Percentiles rank a stretch among this genome's conserved stretches.
Conservation (phyloP, 2,113 vertebrate genomes). For the Meles meles region DNA sequence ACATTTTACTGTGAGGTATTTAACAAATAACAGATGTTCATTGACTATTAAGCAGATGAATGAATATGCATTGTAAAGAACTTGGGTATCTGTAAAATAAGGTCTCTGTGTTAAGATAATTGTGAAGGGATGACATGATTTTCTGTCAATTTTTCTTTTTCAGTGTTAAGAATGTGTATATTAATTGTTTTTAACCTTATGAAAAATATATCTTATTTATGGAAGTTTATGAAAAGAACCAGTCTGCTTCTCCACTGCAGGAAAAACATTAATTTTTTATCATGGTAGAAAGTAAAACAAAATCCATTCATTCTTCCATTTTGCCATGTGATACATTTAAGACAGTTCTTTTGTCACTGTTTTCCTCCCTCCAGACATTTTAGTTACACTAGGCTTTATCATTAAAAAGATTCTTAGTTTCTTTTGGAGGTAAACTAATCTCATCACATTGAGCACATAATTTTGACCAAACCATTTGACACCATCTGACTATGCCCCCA, state of each 20-base stretch:
- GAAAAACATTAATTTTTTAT: background rate
- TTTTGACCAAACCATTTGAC: background rate
- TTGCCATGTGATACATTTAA: background rate
- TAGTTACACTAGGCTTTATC: background rate
- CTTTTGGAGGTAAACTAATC: background rate
- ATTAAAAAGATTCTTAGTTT: background rate
- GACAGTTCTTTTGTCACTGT: background rate
- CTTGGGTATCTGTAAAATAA: background rate
- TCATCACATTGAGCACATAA: background rate
- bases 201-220: background rate
- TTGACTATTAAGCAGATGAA: background rate
- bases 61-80: background rate
- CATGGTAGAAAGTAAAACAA: conserved; percentile 32
- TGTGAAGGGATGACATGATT: background rate
- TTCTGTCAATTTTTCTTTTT: background rate
- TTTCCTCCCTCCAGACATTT: background rate
- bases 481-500: background rate
- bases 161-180: background rate
- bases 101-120: background rate
- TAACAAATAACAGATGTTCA: background rate
- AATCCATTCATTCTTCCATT: background rate
- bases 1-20: background rate
- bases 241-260: background rate
- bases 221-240: background rate
- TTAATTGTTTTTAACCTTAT: background rate